Evolutionary conservation across 1,140 invertebrate species (phyloP).

Genomic region (Drosophila pseudoobscura): DNA sequence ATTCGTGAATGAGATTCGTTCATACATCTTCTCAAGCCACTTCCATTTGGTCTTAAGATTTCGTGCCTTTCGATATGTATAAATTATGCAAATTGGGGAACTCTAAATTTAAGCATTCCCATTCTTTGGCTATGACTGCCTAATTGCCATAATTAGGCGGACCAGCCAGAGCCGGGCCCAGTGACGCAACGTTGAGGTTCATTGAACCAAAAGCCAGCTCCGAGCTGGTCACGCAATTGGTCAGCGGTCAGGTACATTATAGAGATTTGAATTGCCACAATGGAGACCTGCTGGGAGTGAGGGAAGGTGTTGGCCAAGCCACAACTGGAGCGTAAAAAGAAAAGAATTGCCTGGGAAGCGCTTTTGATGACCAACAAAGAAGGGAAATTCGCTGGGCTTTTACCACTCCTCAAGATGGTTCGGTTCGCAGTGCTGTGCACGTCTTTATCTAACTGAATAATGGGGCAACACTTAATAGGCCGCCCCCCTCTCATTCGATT

Average conservation of each 20-base stretch:
- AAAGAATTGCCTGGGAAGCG: not conserved
- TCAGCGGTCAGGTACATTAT: constrained; percentile 37
- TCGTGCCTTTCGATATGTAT: constrained; percentile 6
- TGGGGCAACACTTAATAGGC: constrained; percentile 5
- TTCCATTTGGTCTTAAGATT: no score
- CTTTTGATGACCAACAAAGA: constrained; percentile 1
- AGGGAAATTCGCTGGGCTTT: not conserved
- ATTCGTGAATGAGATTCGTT: no score
- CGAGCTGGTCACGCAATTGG: constrained; percentile 61
- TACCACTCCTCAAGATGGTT: not conserved
- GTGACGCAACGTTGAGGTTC: constrained; percentile 44
- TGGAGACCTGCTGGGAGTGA: not conserved
- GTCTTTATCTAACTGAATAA: constrained; percentile 22
- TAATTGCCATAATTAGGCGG: constrained; percentile 72
- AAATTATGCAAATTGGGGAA: constrained; percentile 31
- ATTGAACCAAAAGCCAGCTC: constrained; percentile 53
- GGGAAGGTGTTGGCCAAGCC: constrained; percentile 1
- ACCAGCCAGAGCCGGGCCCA: constrained; percentile 5
- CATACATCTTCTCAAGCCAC: no score
- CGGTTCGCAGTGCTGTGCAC: constrained; percentile 17
- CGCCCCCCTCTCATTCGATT: constrained; percentile 39
- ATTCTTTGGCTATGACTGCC: constrained; percentile 50
- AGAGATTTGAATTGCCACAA: constrained; percentile 12
- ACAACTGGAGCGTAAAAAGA: not conserved
- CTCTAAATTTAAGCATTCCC: constrained; percentile 57